Evolutionary conservation across 2,888 invertebrate genomes (phyloP).

Genomic region (Hydraecia micacea): DNA sequence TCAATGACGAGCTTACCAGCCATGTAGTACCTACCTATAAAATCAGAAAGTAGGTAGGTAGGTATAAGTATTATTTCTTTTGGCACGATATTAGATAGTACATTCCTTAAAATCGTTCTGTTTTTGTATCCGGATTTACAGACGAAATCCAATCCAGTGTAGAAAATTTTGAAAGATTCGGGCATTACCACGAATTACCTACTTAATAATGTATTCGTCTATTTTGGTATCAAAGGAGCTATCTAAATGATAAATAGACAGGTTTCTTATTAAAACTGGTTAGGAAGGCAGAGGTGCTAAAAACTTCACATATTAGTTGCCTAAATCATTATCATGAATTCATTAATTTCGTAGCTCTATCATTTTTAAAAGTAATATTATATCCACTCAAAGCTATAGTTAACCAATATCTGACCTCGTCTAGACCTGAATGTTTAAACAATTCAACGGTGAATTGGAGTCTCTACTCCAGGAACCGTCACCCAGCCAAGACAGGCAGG

Average conservation of each 20-base stretch:
- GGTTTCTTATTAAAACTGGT: conserved; percentile 34
- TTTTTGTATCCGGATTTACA: conserved; percentile 6
- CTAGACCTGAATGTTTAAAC: background rate
- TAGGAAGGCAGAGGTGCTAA: conserved; percentile 6
- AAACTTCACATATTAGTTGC: background rate
- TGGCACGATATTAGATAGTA: background rate
- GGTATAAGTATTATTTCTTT: background rate
- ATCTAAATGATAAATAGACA: conserved; percentile 36
- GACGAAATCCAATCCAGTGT: background rate
- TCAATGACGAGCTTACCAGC: background rate
- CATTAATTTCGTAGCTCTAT: background rate
- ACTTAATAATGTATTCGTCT: background rate
- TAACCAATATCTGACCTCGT: background rate
- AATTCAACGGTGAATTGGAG: background rate
- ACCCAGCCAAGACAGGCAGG: too few species aligned
- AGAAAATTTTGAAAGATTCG: background rate
- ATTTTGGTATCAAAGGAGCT: conserved; percentile 3
- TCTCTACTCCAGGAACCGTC: too few species aligned
- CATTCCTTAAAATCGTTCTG: background rate
- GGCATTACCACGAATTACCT: background rate
- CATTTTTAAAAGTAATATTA: background rate
- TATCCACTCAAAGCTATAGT: background rate
- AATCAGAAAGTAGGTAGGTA: rapidly evolving
- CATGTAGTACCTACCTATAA: background rate
- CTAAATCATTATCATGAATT: conserved; percentile 18